Base-by-base conservation (phyloP, 2,888 invertebrate species). In the Teinopalpus imperialis region DNA sequence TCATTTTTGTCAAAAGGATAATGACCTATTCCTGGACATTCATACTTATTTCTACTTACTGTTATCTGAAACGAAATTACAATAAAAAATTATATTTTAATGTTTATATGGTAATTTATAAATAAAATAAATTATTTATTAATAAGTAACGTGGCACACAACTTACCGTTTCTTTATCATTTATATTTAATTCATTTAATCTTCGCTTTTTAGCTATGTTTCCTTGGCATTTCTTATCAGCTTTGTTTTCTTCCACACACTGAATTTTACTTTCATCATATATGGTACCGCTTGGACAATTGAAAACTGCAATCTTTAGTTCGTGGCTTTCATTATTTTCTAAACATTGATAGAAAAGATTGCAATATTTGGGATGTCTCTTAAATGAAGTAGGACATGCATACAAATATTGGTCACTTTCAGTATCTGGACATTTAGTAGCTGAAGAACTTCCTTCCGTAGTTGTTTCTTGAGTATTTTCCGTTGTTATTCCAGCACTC, bases 351-450 rank as follows among this genome's bases (percentile, higher is more conserved):
- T 96, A 96, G 81, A 96, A 95, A 58, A 94, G 76, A 63, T 94
- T 94, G 61, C 96, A 96, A 65, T 93, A 93, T 69, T 94, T 94
- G 0, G 96, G 95, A 89, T 96, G 95, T 53, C 95, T 90, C 64
- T 91, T 91, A 77, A 96, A 96, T 23, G 95, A 95, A 3, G 95
- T 94, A 4, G 96, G 96, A 66, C 96, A 96, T 1, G 95, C 91
- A 44, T 93, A 90, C 7, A 93, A 78, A 52, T 93, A 87, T 78
- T 96, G 95, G 51, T 94, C 93, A 10, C 92, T 91, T 39, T 93
- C 91, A 5, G 93, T 81, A 57, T 92, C 76, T 3, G 90, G 81
- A 73, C 91, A 88, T 69, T 90, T 66, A 40, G 80, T 71, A 12
- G 62, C 61, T 24, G 75, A 58, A 41, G 69, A 58, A 56, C 49